Evolutionary conservation across 2,888 invertebrate genomes (phyloP), one percentile per base, ranked within the genome.

Genomic region (Luffia ferchaultella): DNA sequence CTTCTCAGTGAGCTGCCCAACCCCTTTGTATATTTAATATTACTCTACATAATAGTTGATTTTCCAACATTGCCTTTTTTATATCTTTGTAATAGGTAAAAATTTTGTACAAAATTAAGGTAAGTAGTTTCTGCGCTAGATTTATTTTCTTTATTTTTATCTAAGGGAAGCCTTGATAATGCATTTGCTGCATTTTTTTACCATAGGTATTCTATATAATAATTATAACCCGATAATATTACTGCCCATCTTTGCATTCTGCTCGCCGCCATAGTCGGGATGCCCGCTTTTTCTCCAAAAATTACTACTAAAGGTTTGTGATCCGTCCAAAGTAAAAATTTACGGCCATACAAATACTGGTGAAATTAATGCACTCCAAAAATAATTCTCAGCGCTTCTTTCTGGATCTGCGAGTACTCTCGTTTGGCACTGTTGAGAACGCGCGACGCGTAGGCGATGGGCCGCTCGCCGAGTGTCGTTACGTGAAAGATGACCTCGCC

Each of bases 361-460:
- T 55, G 54, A 19, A 51, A 53, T 45, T 54, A 54, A 7, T 41
- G 44, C 1, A 57, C 42, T 1, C 55, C 53, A 45, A 18, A 54
- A 15, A 55, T 44, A 12, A 56, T 56, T 2, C 50, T 48, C 12
- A 56, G 41, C 1, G 56, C 56, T 40, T 55, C 54, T 18, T 49
- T 18, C 16, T 56, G 47, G n/a, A 53, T 52, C 17, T 52, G 50
- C 16, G 51, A 41, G 16, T 53, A 52, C 0, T 20, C 46, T 2
- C 20, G 16, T 41, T 55, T 52, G 0, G 53, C 52, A 0, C 18
- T 9, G 16, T 16, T 54, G 1, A 55, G 45, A 1, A 46, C 5
- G 1, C 52, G 50, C 18, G 52, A 56, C 1, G 54, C 54, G 18
- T 50, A 55, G 9, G 51, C 51, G 1, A 52, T 18, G 0, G 55